Conservation (phyloP, 2,797 vertebrate genomes). For the Sebastes vulpes region DNA sequence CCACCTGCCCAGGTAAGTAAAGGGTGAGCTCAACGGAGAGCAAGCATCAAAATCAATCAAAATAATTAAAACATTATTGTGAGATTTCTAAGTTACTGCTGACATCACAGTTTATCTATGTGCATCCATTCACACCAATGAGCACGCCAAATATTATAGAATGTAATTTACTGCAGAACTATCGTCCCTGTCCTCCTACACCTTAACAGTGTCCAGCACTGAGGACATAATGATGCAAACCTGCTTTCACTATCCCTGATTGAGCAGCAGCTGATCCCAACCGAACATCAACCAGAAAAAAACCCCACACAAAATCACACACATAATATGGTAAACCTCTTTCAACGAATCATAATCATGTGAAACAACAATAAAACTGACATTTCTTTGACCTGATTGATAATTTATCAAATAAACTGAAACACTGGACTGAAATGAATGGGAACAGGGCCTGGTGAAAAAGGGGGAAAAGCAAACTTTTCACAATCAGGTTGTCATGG, state of each 20-base stretch:
- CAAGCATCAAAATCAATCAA: background rate
- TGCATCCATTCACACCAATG: background rate
- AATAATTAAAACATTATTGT: background rate
- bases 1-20: background rate
- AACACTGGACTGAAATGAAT: background rate
- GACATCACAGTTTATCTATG: background rate
- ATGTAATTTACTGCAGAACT: background rate
- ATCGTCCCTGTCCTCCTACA: background rate
- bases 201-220: background rate
- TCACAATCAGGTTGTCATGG: background rate
- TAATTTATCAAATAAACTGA: background rate
- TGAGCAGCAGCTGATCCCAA: background rate
- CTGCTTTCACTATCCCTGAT: background rate
- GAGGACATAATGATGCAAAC: background rate
- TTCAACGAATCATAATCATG: background rate
- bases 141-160: background rate
- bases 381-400: background rate
- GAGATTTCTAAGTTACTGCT: background rate
- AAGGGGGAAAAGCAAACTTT: background rate
- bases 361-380: background rate
- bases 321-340: background rate
- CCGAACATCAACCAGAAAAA: background rate
- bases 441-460: background rate
- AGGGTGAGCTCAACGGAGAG: background rate
- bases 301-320: background rate